phyloP scores from a whole-genome alignment of 2,113 vertebrate genomes.

The Mystacornis crossleyi region DNA sequence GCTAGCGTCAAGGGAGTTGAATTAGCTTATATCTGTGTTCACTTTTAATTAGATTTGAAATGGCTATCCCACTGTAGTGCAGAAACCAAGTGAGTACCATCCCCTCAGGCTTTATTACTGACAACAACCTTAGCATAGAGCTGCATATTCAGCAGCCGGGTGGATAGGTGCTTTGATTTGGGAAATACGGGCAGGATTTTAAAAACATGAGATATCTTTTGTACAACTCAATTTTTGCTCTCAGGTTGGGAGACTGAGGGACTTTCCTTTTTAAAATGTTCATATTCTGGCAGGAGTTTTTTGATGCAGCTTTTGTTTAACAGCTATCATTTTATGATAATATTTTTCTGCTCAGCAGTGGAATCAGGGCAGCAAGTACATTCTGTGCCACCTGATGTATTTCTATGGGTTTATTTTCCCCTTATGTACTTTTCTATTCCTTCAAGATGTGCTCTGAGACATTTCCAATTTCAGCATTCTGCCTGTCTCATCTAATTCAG shows the following conservation, averaged over 20 bases:
- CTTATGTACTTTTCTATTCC: slow-evolving; percentile 16
- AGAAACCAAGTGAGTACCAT: neutral
- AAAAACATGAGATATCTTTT: neutral
- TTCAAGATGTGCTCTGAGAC: slow-evolving; percentile 30
- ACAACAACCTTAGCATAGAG: neutral
- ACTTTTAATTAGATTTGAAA: slow-evolving; percentile 62
- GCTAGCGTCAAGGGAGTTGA: neutral
- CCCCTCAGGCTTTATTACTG: slow-evolving; percentile 26
- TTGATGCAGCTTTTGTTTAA: neutral
- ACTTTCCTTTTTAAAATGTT: neutral
- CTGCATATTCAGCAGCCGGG: neutral
- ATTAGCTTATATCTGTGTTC: neutral
- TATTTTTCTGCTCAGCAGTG: neutral
- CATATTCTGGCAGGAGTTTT: neutral
- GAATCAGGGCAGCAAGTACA: neutral
- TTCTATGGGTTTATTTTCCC: slow-evolving; percentile 43
- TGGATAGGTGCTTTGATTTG: neutral
- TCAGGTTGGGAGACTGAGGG: neutral
- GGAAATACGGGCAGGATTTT: neutral
- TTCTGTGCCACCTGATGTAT: slow-evolving; percentile 29
- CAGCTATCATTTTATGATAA: neutral
- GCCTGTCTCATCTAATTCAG: slow-evolving; percentile 26
- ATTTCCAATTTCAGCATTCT: slow-evolving; percentile 35
- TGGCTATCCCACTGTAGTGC: neutral
- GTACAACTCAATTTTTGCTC: neutral